Percentiles rank a stretch among this genome's conserved stretches.
Conservation (phyloP, 2,113 vertebrate species). For the Oreotragus oreotragus region DNA sequence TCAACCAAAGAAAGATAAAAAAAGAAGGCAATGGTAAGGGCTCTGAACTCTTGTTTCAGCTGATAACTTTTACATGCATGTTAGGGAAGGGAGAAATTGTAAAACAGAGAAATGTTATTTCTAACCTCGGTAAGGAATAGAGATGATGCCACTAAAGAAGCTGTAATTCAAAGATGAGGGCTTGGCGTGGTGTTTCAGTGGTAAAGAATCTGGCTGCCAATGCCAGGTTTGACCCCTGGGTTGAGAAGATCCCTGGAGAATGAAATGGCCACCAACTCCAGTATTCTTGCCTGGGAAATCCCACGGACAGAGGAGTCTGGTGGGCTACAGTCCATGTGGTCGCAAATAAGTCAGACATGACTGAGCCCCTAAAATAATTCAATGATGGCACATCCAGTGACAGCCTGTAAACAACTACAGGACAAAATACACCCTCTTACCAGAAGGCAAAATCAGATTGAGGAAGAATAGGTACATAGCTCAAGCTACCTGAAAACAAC, state of each 20-base stretch:
- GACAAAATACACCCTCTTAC: not conserved
- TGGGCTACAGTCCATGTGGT: not conserved
- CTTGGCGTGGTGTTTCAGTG: accelerated
- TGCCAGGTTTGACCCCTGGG: not conserved
- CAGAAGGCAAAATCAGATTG: not conserved
- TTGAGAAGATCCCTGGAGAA: not conserved
- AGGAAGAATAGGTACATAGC: not conserved
- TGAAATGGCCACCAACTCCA: not conserved
- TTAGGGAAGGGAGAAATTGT: not conserved
- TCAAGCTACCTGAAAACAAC: conserved; percentile 21
- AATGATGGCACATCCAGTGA: not conserved
- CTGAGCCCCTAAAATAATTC: not conserved
- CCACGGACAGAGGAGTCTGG: not conserved
- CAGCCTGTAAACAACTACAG: not conserved
- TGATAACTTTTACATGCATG: not conserved
- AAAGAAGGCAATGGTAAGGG: not conserved
- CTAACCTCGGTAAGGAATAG: not conserved
- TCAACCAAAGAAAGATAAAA: not conserved
- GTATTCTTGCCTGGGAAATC: not conserved
- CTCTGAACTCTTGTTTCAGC: not conserved
- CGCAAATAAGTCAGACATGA: not conserved
- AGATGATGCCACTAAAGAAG: not conserved
- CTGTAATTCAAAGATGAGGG: not conserved
- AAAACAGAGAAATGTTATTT: not conserved
- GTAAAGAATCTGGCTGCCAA: not conserved